Percentiles rank a stretch among this genome's conserved stretches.
Conservation (phyloP, 2,113 vertebrate species). For the Ictalurus furcatus region DNA sequence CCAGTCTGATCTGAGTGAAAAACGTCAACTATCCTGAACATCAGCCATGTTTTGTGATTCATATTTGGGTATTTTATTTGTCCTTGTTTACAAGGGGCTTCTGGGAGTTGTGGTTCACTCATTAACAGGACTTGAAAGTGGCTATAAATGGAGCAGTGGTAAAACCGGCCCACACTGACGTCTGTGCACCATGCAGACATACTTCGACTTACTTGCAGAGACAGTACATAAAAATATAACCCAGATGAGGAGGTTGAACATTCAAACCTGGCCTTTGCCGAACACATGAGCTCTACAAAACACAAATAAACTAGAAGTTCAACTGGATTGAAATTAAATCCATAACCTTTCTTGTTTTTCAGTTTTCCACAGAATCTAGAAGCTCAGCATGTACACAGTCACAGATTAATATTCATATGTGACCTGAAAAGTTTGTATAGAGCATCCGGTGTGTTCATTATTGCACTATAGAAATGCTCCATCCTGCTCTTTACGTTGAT, state of each 20-base stretch:
- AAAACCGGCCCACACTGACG: slow-evolving; percentile 72
- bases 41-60: slow-evolving; percentile 64
- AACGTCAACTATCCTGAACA: slow-evolving; percentile 35
- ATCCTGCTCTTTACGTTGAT: not conserved
- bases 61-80: slow-evolving; percentile 76
- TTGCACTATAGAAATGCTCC: not conserved
- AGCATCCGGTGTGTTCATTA: slow-evolving; percentile 31
- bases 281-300: not conserved
- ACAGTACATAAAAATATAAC: slow-evolving; percentile 10
- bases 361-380: not conserved
- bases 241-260: slow-evolving; percentile 16
- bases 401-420: not conserved
- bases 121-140: slow-evolving; percentile 79
- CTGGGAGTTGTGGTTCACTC: slow-evolving; percentile 75
- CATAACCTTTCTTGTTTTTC: not conserved
- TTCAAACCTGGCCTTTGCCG: not conserved
- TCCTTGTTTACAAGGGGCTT: slow-evolving; percentile 72
- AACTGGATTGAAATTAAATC: not conserved
- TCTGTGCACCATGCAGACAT: slow-evolving; percentile 60
- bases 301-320: not conserved
- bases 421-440: slow-evolving; percentile 1
- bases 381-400: not conserved
- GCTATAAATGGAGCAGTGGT: slow-evolving; percentile 70
- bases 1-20: slow-evolving; percentile 49
- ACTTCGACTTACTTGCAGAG: slow-evolving; percentile 1